These are phyloP conservation scores for Sphinx pinastri DNA, from an alignment of 2,888 invertebrate genomes.

Conservation along the genomic window DNA sequence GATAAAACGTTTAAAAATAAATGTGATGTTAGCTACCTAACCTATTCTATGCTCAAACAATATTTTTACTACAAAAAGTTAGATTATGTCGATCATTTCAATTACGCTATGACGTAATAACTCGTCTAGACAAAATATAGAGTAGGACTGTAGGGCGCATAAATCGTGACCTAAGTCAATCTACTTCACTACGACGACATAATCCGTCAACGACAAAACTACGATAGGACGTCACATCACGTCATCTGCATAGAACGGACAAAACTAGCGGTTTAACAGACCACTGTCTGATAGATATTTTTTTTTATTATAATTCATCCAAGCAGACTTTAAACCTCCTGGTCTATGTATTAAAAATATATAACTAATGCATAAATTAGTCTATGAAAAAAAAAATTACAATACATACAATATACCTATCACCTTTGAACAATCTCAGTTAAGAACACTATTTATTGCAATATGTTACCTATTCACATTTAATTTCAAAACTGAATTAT, in stretches of 20 bases:
- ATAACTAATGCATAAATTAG: neutral
- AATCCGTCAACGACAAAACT: constrained; percentile 3
- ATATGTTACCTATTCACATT: constrained; percentile 15
- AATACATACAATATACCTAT: constrained; percentile 11
- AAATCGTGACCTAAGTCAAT: constrained; percentile 9
- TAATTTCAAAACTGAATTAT: neutral
- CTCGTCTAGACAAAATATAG: neutral
- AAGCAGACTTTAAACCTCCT: no score
- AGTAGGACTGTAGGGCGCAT: neutral
- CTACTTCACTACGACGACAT: constrained; percentile 2
- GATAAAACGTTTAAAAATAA: neutral
- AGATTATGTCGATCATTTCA: constrained; percentile 1
- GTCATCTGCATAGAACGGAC: constrained; percentile 4
- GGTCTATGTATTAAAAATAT: neutral
- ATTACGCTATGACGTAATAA: neutral
- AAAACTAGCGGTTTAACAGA: neutral
- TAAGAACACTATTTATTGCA: constrained; percentile 22
- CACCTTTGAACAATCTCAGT: neutral
- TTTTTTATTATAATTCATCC: no score
- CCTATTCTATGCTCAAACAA: constrained; percentile 9
- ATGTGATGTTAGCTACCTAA: neutral
- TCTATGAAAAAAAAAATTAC: neutral
- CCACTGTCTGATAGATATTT: no score
- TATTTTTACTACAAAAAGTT: constrained; percentile 13
- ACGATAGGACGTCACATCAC: neutral